Evolutionary conservation across 2,888 invertebrate genomes (phyloP).

Genomic region (Cryptus viduatorius): DNA sequence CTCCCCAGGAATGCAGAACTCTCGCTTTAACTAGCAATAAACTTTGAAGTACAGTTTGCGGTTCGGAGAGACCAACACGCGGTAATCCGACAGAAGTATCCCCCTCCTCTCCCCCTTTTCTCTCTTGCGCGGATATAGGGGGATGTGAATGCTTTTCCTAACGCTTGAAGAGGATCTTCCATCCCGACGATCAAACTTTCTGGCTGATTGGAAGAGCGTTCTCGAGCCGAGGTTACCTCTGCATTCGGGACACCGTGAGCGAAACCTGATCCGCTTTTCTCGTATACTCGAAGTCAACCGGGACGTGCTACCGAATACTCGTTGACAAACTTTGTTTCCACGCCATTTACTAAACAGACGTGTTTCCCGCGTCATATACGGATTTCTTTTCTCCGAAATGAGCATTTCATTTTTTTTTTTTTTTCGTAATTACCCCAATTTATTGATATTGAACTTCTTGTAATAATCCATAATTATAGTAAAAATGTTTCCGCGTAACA

Average conservation of each 20-base stretch:
- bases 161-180: slow-evolving; percentile 51
- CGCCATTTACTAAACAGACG: slow-evolving; percentile 47
- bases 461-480: too few relatives aligned
- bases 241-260: slow-evolving; percentile 39
- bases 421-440: too few relatives aligned
- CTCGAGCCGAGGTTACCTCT: slow-evolving; percentile 43
- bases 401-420: background rate
- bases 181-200: slow-evolving; percentile 69
- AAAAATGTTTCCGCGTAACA: background rate
- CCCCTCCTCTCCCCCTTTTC: slow-evolving; percentile 11
- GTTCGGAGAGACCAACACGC: slow-evolving; percentile 30
- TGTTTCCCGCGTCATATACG: background rate
- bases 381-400: background rate
- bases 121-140: background rate
- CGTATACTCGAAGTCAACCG: slow-evolving; percentile 37
- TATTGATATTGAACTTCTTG: too few relatives aligned
- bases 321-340: slow-evolving; percentile 52
- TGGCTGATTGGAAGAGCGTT: slow-evolving; percentile 70
- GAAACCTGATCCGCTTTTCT: slow-evolving; percentile 46
- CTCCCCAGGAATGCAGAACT: slow-evolving; percentile 36
- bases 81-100: slow-evolving; percentile 44
- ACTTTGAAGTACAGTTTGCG: slow-evolving; percentile 62
- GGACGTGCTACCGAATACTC: slow-evolving; percentile 1
- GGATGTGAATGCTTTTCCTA: slow-evolving; percentile 13
- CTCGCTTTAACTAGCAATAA: slow-evolving; percentile 53